Conservation (phyloP, 2,888 invertebrate genomes). For the Drosophila quinaria region DNA sequence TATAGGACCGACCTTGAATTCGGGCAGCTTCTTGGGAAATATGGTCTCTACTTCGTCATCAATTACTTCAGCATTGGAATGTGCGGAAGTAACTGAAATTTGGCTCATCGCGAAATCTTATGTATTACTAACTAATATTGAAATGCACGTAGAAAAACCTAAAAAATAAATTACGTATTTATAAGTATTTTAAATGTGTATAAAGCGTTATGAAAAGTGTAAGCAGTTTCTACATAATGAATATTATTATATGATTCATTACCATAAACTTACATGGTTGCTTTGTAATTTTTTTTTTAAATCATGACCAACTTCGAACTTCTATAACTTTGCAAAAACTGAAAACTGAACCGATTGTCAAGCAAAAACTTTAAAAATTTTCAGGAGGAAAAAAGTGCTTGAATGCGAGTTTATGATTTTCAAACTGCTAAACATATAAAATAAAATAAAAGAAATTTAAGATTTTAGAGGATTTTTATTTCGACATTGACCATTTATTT, state of each 20-base stretch:
- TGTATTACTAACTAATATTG: not conserved
- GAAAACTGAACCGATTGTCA: too few species aligned
- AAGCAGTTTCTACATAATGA: not conserved
- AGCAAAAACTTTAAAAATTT: too few species aligned
- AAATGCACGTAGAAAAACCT: not conserved
- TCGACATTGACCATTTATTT: not conserved
- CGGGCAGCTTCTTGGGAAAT: slow-evolving; percentile 80
- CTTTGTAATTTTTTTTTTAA: not conserved
- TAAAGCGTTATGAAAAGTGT: not conserved
- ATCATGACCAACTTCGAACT: too few species aligned
- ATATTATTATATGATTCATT: not conserved
- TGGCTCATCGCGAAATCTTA: slow-evolving; percentile 30
- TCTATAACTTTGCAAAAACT: too few species aligned
- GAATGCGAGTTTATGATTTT: too few species aligned
- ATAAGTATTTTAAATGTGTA: not conserved
- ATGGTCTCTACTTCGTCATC: slow-evolving; percentile 10
- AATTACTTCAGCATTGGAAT: not conserved
- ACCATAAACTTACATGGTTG: not conserved
- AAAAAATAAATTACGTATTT: slow-evolving; percentile 4
- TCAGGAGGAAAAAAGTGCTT: too few species aligned
- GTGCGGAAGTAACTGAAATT: slow-evolving; percentile 20
- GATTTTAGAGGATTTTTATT: not conserved
- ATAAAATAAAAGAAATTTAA: not conserved
- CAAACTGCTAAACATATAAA: too few species aligned
- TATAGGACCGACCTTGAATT: slow-evolving; percentile 38